Percentiles rank a stretch among this genome's conserved stretches.
phyloP scores from a whole-genome alignment of 2,797 vertebrate species.

The Darevskia nairensis region DNA sequence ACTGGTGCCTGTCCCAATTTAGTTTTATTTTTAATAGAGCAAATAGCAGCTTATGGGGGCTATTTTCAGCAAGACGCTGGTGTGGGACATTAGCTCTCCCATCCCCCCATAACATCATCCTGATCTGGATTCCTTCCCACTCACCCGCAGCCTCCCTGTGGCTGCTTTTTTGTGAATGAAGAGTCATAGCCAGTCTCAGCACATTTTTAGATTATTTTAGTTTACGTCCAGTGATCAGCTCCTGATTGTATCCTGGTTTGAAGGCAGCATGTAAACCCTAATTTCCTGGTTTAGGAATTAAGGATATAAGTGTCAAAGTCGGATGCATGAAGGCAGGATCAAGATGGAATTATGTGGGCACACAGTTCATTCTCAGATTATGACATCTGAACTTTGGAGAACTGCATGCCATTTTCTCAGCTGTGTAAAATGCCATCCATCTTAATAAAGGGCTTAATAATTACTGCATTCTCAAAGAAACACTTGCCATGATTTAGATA shows the following conservation, averaged over 20 bases:
- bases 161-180: neutral
- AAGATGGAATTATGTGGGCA: no score
- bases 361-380: neutral
- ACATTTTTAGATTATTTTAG: neutral
- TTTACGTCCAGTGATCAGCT: neutral
- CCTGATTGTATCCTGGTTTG: neutral
- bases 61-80: neutral
- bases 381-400: neutral
- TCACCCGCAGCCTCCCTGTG: neutral
- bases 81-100: neutral
- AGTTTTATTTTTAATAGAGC: neutral
- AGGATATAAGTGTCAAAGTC: neutral
- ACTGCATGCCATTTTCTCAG: neutral
- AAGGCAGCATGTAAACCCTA: neutral
- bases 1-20: neutral
- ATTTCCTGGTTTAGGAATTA: neutral
- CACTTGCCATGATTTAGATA: neutral
- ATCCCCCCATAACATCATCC: neutral
- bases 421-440: neutral
- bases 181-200: neutral
- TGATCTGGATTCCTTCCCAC: neutral
- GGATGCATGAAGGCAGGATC: neutral
- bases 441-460: no score
- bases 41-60: neutral
- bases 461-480: neutral